Evolutionary conservation across 2,113 vertebrate species (phyloP), one percentile per base, ranked within the genome.

Genomic region (Myotis davidii): DNA sequence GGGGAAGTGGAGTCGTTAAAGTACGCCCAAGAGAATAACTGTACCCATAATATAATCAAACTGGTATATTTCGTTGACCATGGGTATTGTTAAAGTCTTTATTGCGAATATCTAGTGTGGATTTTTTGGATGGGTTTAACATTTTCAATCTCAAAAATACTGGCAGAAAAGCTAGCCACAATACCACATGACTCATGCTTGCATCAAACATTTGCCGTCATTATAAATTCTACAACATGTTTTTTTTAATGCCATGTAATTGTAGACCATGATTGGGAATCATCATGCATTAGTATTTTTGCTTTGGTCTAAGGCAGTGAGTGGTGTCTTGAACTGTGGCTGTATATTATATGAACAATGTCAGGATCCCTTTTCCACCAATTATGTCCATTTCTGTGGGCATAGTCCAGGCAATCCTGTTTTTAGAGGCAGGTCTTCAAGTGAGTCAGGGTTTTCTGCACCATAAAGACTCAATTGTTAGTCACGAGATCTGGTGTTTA

Each of bases 181-280:
- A 72, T 74, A 77, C 11, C 5, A 5, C 8, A 4, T 12, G 45
- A 39, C 48, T 92, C 37, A 59, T 52, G 34, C 85, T 92, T 92
- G 48, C 20, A 90, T 87, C 32, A 81, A 65, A 34, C 59, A 52
- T 7, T 14, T 70, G 65, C 56, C 3, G 23, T 64, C 29, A 45
- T 85, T 72, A 29, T 90, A 70, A 87, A 92, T 88, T 69, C 52
- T 86, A n/a, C 1, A 45, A 27, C 56, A 69, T 42, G 48, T 17
- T 45, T 52, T 52, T 18, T 72, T 42, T 42, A 85, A n/a, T 77
- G 45, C n/a, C 34, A 59, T 10, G 76, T 45, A 72, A 59, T 64
- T 97, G 59, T 94, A 54, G 67, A 34, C n/a, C 39, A 70, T 82
- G 52, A 34, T 10, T 78, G 73, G 50, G 78, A 91, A 52, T 88